Base-by-base conservation (phyloP, 2,797 vertebrate species). In the Gallinago nigripennis region DNA sequence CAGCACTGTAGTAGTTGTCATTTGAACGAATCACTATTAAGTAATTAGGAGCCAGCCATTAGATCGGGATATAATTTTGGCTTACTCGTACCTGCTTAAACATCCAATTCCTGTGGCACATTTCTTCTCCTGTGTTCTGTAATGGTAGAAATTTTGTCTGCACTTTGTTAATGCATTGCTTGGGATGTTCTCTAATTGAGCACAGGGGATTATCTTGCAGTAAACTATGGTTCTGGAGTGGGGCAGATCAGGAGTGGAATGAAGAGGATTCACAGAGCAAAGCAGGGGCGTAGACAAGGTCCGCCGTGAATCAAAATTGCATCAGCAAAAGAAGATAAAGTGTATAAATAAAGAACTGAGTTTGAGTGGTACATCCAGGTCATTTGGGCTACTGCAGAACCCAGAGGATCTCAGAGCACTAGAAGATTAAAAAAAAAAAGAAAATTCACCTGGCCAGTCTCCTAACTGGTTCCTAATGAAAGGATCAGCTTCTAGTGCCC, bases 281-380 rank as follows among this genome's bases (percentile, higher is more conserved):
- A 83, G 57, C 72, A 75, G n/a, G 57, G 46, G 15, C 18, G 5
- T 25, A 70, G 90, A 35, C 65, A 71, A 94, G 84, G 84, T 91
- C 93, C 71, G 11, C 25, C 51, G 54, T 43, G 57, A 65, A 79
- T 94, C 46, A 43, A 92, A 95, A 82, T 73, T 73, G 2, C 76
- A 71, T 86, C 51, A 80, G 76, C 70, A 73, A 89, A 88, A 94
- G 51, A 80, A 92, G 90, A 86, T 90, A 43, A 88, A 93, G 24
- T 84, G 39, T 54, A 41, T 88, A 82, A 84, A 92, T 64, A 88
- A 92, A 88, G 60, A 90, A 64, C 13, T 58, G 20, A 84, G 20
- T 72, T 91, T 88, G 77, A 84, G 24, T 70, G 56, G 76, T 50
- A 57, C 15, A 39, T 86, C 46, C 43, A 86, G 92, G 53, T 90